Evolutionary conservation across 2,888 invertebrate species (phyloP).

Genomic region (Synergus umbraculus): DNA sequence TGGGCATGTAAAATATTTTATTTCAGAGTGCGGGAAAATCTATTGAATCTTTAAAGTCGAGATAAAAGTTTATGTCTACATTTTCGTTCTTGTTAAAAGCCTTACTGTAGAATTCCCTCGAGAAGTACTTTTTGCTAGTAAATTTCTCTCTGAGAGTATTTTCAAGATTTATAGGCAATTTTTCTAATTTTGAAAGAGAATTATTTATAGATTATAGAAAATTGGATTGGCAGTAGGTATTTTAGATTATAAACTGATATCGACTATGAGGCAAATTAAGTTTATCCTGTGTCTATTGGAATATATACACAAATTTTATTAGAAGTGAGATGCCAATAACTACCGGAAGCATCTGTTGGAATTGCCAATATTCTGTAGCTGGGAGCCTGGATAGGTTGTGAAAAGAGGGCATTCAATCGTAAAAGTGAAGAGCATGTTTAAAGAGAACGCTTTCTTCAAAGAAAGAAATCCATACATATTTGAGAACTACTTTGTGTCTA

Average conservation of each 20-base stretch:
- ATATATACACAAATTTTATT: constrained; percentile 2
- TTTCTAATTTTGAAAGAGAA: too few species aligned
- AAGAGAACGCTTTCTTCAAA: constrained; percentile 1
- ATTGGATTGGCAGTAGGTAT: too few species aligned
- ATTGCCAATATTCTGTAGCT: constrained; percentile 13
- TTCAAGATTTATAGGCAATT: too few species aligned
- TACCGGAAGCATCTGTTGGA: neutral
- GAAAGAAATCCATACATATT: constrained; percentile 14
- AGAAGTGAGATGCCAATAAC: constrained; percentile 18
- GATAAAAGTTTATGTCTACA: too few species aligned
- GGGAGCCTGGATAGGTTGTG: neutral
- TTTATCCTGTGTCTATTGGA: neutral
- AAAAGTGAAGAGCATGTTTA: constrained; percentile 9
- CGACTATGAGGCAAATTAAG: neutral
- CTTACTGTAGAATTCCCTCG: too few species aligned
- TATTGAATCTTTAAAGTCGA: neutral
- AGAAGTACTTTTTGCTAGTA: too few species aligned
- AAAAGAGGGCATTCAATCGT: constrained; percentile 17
- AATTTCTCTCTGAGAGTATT: too few species aligned
- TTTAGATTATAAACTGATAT: too few species aligned
- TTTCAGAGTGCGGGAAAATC: neutral
- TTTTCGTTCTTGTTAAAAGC: too few species aligned
- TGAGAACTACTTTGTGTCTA: neutral
- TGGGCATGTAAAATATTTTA: neutral
- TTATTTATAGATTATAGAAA: too few species aligned